phyloP scores from a whole-genome alignment of 2,113 vertebrate genomes.

The Tiliqua scincoides region DNA sequence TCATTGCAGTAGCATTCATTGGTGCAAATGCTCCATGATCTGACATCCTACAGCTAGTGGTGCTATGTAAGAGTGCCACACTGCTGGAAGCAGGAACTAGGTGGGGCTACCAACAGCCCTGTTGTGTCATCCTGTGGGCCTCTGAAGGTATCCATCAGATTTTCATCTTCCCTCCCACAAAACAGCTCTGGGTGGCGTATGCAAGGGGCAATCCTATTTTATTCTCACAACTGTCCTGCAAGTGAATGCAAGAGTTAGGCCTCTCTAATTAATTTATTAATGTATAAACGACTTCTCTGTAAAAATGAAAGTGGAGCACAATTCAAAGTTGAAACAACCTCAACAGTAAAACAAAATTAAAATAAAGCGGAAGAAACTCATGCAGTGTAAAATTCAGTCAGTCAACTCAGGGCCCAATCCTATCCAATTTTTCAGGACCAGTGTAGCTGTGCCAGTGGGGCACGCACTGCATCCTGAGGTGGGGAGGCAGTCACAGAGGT shows the following conservation, averaged over 20 bases:
- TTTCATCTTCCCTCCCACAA: not conserved
- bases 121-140: too few relatives aligned
- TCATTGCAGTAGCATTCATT: not conserved
- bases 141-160: not conserved
- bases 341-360: too few relatives aligned
- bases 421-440: too few relatives aligned
- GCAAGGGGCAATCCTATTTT: not conserved
- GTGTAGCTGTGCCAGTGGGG: too few relatives aligned
- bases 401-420: too few relatives aligned
- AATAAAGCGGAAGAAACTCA: too few relatives aligned
- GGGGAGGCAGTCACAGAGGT: too few relatives aligned
- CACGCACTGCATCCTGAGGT: too few relatives aligned
- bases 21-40: not conserved
- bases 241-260: not conserved
- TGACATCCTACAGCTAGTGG: not conserved
- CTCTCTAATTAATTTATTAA: not conserved
- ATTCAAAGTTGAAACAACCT: too few relatives aligned
- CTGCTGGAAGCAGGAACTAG: not conserved
- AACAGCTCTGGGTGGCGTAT: not conserved
- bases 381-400: too few relatives aligned
- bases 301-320: too few relatives aligned
- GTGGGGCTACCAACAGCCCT: not conserved
- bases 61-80: not conserved
- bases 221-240: not conserved
- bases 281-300: too few relatives aligned